phyloP scores from a whole-genome alignment of 2,888 invertebrate species.

The Muschampia plurimacula region DNA sequence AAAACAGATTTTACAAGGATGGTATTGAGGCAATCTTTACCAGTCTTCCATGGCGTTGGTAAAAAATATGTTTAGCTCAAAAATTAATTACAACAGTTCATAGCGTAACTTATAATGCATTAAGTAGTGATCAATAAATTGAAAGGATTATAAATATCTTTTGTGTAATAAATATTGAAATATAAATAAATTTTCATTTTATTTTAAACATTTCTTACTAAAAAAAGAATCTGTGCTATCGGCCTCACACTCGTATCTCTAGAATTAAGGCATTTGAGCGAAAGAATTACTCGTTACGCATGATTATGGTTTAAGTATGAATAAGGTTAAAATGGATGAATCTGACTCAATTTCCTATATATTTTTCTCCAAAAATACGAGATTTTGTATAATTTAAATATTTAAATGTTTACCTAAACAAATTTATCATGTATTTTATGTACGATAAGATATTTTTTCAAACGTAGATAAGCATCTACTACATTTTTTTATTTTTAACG shows the following conservation, averaged over 20 bases:
- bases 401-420: no score
- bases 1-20: no score
- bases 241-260: conserved; percentile 4
- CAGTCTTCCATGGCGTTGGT: no score
- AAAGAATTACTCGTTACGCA: conserved; percentile 4
- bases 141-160: no score
- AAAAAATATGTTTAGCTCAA: background rate
- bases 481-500: no score
- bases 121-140: background rate
- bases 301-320: background rate
- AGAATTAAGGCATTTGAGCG: conserved; percentile 27
- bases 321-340: background rate
- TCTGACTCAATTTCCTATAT: background rate
- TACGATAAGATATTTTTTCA: no score
- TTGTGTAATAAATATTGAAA: background rate
- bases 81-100: background rate
- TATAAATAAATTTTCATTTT: background rate
- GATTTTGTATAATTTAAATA: no score
- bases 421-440: no score
- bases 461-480: no score
- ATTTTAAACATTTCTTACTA: no score
- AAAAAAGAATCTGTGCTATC: conserved; percentile 19
- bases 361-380: no score
- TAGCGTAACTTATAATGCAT: background rate
- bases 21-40: no score